These are phyloP conservation scores for Momotus momota DNA, from an alignment of 2,797 vertebrate species.

Conservation along the genomic window DNA sequence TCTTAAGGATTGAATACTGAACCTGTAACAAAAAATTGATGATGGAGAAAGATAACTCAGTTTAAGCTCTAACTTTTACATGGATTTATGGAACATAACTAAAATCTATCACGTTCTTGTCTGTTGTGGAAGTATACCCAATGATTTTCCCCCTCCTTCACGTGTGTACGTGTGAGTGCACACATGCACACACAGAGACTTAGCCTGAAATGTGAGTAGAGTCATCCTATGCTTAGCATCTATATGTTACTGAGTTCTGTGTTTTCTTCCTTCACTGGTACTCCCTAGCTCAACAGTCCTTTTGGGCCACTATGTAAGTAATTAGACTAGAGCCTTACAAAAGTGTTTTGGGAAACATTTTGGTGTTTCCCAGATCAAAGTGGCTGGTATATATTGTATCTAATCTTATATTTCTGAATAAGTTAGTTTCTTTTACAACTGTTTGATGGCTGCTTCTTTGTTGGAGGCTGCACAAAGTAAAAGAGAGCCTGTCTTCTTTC, in stretches of 20 bases:
- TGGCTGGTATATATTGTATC: neutral
- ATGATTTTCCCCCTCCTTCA: neutral
- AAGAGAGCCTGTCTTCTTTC: neutral
- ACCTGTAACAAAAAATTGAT: neutral
- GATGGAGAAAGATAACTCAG: neutral
- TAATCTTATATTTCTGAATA: neutral
- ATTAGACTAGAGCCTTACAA: neutral
- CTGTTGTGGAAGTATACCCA: neutral
- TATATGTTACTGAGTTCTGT: neutral
- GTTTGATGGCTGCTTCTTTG: neutral
- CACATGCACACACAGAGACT: neutral
- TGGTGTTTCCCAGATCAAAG: neutral
- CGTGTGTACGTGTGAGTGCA: rapidly evolving
- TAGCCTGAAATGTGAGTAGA: neutral
- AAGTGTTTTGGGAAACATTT: neutral
- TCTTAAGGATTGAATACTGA: neutral
- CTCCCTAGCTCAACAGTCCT: neutral
- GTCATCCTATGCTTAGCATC: neutral
- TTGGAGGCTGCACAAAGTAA: neutral
- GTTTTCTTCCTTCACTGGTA: neutral
- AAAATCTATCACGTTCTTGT: neutral
- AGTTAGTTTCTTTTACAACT: neutral
- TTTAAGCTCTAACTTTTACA: no score
- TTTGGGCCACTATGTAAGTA: neutral
- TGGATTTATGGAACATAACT: neutral